Percentiles rank a stretch among this genome's conserved stretches.
phyloP scores from a whole-genome alignment of 2,888 invertebrate genomes.

The Myopa testacea region DNA sequence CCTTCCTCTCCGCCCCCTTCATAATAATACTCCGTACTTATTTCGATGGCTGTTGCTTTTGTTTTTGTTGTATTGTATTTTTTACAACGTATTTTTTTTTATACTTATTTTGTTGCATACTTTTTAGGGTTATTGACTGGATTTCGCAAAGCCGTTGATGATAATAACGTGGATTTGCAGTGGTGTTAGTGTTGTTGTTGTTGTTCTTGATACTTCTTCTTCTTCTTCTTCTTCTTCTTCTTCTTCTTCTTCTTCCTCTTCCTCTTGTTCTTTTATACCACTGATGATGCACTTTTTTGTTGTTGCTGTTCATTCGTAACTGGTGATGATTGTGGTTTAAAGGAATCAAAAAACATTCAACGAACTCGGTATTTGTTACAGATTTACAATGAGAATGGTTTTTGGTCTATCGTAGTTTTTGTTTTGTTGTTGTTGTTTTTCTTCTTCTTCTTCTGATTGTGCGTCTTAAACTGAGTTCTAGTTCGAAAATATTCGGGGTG shows the following conservation, averaged over 20 bases:
- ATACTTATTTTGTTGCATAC: constrained; percentile 32
- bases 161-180: neutral
- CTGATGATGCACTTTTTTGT: neutral
- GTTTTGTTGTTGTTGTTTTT: neutral
- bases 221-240: neutral
- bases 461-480: neutral
- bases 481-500: too few species aligned
- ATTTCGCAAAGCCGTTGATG: constrained; percentile 6
- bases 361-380: constrained; percentile 20
- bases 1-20: neutral
- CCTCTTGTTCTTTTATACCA: neutral
- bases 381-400: constrained; percentile 2
- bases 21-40: neutral
- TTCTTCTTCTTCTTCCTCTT: neutral
- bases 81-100: constrained; percentile 19
- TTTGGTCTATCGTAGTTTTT: neutral
- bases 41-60: neutral
- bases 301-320: neutral
- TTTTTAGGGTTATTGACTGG: constrained; percentile 40
- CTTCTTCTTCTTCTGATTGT: neutral
- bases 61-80: neutral
- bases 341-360: constrained; percentile 21
- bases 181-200: neutral
- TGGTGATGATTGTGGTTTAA: constrained; percentile 26
- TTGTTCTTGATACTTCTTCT: neutral